Conservation (phyloP, 2,888 invertebrate species). For the Hyles lineata region DNA sequence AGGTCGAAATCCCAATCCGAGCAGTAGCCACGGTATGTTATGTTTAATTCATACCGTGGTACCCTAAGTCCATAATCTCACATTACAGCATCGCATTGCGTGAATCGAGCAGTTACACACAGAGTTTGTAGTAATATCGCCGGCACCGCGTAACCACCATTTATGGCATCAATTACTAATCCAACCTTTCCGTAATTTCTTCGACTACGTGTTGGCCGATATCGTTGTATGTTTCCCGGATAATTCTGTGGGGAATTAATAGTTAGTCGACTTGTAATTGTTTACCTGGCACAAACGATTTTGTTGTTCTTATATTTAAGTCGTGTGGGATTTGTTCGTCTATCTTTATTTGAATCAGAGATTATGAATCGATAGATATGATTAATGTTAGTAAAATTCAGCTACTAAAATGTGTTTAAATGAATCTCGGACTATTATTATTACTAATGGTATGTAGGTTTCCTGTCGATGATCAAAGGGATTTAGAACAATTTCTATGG, state of each 20-base stretch:
- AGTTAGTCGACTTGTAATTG: constrained; percentile 19
- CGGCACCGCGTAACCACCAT: constrained; percentile 62
- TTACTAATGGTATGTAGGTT: too few relatives aligned
- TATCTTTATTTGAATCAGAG: not conserved
- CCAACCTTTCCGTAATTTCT: constrained; percentile 65
- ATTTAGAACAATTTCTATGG: too few relatives aligned
- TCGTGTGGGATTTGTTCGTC: not conserved
- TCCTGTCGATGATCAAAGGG: too few relatives aligned
- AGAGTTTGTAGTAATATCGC: constrained; percentile 68
- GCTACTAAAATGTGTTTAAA: too few relatives aligned
- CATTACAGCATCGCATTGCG: constrained; percentile 46
- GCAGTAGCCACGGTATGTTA: not conserved
- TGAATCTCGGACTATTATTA: too few relatives aligned
- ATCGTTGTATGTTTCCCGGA: constrained; percentile 50
- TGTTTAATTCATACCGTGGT: not conserved
- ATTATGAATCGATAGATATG: too few relatives aligned
- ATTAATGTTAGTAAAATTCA: too few relatives aligned
- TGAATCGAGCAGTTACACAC: constrained; percentile 52
- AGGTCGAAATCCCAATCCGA: not conserved
- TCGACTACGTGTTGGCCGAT: constrained; percentile 49
- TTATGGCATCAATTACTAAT: constrained; percentile 69
- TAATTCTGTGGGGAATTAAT: constrained; percentile 51
- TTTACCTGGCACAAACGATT: not conserved
- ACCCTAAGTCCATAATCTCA: constrained; percentile 5
- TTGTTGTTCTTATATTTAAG: not conserved